Percentiles rank a stretch among this genome's conserved stretches.
Conservation (phyloP, 2,797 vertebrate genomes). For the Antennarius maculatus region DNA sequence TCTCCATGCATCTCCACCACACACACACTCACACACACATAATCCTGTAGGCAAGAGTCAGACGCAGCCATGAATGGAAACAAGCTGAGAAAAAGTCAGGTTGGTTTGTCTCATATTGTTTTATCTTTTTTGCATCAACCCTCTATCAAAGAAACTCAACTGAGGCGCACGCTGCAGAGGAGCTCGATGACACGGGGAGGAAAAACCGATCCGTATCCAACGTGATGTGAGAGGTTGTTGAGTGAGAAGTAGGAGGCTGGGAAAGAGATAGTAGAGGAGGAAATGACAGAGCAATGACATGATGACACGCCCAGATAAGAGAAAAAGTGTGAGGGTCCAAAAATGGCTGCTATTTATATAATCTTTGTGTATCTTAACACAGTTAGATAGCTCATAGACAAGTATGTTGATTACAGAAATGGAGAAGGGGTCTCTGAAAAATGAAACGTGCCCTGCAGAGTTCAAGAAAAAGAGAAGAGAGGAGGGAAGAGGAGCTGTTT, state of each 20-base stretch:
- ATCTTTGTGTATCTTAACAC: constrained; percentile 44
- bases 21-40: background rate
- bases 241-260: constrained; percentile 29
- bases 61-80: constrained; percentile 7
- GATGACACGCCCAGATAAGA: constrained; percentile 38
- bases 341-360: constrained; percentile 53
- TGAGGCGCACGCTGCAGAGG: constrained; percentile 33
- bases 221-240: constrained; percentile 36
- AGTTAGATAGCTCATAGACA: constrained; percentile 38
- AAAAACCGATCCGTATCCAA: constrained; percentile 20
- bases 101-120: constrained; percentile 43
- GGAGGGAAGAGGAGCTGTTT: constrained; percentile 13
- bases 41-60: constrained; percentile 29
- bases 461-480: constrained; percentile 13
- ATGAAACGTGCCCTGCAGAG: constrained; percentile 22
- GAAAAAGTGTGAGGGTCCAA: constrained; percentile 18
- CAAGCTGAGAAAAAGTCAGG: constrained; percentile 34
- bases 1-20: constrained; percentile 16
- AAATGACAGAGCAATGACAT: constrained; percentile 57
- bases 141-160: constrained; percentile 50
- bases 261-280: constrained; percentile 33
- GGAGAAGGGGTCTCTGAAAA: constrained; percentile 35
- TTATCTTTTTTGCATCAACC: constrained; percentile 64
- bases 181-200: constrained; percentile 55
- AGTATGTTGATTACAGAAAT: constrained; percentile 44